Base-by-base conservation (phyloP, 1,140 invertebrate species). In the Drosophila tsacasi region DNA sequence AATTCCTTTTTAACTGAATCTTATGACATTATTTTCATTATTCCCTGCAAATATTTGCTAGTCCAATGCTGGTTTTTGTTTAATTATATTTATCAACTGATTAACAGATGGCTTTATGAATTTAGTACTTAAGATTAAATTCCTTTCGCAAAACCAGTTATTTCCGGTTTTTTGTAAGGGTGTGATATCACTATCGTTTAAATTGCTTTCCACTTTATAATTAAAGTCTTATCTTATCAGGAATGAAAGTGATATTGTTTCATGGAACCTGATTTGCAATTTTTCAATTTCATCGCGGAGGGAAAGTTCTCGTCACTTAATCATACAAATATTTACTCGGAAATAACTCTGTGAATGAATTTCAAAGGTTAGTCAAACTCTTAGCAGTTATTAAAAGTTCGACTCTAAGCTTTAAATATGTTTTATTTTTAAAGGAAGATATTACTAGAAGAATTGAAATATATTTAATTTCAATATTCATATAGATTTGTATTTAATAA, bases 181-280 rank as follows among this genome's bases (percentile, higher is more conserved):
- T 23, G 5, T 39, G 13, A 7, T 9, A n/a, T 3, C 35, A 9
- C 21, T 67, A 7, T 57, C 2, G 15, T 21, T 27, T 13, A 3
- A 30, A 46, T 32, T 37, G 23, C 30, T 27, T 27, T 17, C 10
- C 13, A n/a, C 10, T 21, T 9, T 47, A 27, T 17, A 27, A 59
- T 58, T 13, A n/a, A 35, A 15, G 12, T 13, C 10, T 2, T 49
- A 49, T 68, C 61, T 68, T 40, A 66, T 68, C 42, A 25, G 4
- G 0, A 32, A 42, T 42, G 23, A 49, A 64, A 49, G 17, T 35
- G 21, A 2, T 27, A 13, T 17, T 5, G 12, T 40, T 50, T 69
- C 23, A 54, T 37, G 15, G 23, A 55, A 57, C 5, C 21, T n/a
- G 7, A 17, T 39, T 23, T 15, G 8, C 12, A 54, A 35, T 7